Base-by-base conservation (phyloP, 2,888 invertebrate species). In the Caenorhabditis auriculariae region DNA sequence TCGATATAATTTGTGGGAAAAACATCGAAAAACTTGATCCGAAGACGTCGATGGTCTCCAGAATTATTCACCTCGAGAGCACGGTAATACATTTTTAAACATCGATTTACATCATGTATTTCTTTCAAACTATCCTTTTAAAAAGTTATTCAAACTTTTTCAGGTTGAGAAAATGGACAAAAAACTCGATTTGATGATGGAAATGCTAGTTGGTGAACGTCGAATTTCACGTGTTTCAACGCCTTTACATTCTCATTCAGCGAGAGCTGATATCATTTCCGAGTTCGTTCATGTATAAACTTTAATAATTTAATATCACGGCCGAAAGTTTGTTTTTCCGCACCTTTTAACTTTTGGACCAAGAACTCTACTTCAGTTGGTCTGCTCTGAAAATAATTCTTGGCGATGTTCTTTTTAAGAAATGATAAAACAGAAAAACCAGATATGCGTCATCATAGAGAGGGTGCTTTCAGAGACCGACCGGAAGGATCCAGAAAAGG, bases 1-100 rank as follows among this genome's bases (percentile, higher is more conserved):
- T 77, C 17, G 76, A 77, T 49, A 61, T 75, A n/a, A 70, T 77
- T 24, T 72, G 77, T 38, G 78, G 77, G 21, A 77, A 78, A 35
- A 62, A 54, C 26, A 62, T 65, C 17, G 75, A 70, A 41, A 78
- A 78, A 39, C 54, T 68, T 37, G 78, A 77, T 21, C 55, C 66
- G 4, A 78, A 77, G 45, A 56, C 71, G 4, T 63, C 74, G 2
- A 47, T 78, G 50, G 66, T 66, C 19, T 67, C 54, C 38, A 39
- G 78, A 42, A 69, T 78, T 5, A 64, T 69, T 23, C 66, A 72
- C 15, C 60, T 78, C 28, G 78, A 78, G 53, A 59, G 71, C 41
- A 73, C 72, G 37, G 76, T 75, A 29, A 32, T 32, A 38, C 19
- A 12, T 3, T 12, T 17, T 35, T 49, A 3, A 12, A n/a, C n/a